phyloP scores from a whole-genome alignment of 2,113 vertebrate genomes.

The Oophaga pumilio region DNA sequence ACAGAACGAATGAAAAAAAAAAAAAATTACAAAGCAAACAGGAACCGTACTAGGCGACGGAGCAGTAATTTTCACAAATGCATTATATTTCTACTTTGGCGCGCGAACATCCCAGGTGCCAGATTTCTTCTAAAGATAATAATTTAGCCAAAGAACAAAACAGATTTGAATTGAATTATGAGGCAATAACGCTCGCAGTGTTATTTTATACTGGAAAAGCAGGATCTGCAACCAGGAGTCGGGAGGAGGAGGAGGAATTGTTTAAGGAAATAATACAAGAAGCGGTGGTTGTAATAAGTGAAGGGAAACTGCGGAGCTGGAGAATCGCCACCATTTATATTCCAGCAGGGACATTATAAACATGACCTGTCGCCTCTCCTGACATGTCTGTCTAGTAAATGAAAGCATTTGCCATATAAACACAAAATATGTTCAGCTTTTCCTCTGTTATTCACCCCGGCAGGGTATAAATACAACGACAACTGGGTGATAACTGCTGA shows the following conservation, averaged over 20 bases:
- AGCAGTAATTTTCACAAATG: slow-evolving; percentile 30
- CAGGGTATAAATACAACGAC: no score
- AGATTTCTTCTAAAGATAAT: slow-evolving; percentile 46
- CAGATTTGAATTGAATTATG: slow-evolving; percentile 26
- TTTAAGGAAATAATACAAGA: not conserved
- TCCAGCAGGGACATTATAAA: no score
- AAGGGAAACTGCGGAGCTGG: not conserved
- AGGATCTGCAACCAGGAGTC: not conserved
- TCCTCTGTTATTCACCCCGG: no score
- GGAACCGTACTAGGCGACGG: not conserved
- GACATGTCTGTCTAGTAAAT: no score
- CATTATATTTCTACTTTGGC: slow-evolving; percentile 28
- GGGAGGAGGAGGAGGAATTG: not conserved
- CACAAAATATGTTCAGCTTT: no score
- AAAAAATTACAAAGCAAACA: slow-evolving; percentile 5
- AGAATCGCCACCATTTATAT: not conserved
- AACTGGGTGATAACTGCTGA: no score
- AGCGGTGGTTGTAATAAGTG: not conserved
- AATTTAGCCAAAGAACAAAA: slow-evolving; percentile 36
- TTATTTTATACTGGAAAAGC: not conserved
- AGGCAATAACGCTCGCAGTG: slow-evolving; percentile 21
- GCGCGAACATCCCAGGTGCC: slow-evolving; percentile 27
- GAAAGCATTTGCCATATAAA: no score
- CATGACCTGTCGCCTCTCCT: no score
- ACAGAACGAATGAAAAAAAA: not conserved